Evolutionary conservation across 2,113 vertebrate genomes (phyloP).

Genomic region (Rhipidura dahli): DNA sequence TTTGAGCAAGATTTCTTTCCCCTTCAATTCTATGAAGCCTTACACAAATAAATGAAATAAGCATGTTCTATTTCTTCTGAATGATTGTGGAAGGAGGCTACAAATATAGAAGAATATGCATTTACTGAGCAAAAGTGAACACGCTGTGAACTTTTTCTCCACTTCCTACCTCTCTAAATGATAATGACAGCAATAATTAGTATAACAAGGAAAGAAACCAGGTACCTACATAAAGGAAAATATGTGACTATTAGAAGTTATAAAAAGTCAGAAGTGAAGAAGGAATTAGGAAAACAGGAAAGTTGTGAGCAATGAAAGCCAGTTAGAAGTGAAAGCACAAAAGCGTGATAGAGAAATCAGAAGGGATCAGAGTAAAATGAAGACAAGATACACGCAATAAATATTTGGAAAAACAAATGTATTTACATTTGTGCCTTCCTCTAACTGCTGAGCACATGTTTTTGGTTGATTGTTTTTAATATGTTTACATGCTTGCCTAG

Average conservation of each 20-base stretch:
- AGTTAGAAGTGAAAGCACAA: neutral
- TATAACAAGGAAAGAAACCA: neutral
- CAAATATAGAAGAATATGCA: neutral
- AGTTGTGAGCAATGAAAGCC: neutral
- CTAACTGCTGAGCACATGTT: neutral
- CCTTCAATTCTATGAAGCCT: neutral
- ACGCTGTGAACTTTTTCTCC: neutral
- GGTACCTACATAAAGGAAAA: neutral
- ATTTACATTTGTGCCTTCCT: neutral
- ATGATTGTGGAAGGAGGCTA: neutral
- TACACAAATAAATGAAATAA: neutral
- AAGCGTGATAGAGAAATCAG: neutral
- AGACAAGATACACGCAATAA: neutral
- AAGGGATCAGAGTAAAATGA: neutral
- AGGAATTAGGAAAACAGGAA: neutral
- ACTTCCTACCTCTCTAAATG: neutral
- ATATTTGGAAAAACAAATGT: neutral
- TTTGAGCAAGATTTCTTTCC: neutral
- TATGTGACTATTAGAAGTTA: neutral
- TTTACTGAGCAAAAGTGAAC: neutral
- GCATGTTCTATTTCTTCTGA: neutral
- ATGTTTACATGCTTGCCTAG: neutral
- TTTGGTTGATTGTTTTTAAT: rapidly evolving
- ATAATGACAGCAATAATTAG: neutral
- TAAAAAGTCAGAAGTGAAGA: neutral